These are phyloP conservation scores for Cheumatopsyche charites DNA, from an alignment of 1,140 invertebrate species.

Conservation along the genomic window DNA sequence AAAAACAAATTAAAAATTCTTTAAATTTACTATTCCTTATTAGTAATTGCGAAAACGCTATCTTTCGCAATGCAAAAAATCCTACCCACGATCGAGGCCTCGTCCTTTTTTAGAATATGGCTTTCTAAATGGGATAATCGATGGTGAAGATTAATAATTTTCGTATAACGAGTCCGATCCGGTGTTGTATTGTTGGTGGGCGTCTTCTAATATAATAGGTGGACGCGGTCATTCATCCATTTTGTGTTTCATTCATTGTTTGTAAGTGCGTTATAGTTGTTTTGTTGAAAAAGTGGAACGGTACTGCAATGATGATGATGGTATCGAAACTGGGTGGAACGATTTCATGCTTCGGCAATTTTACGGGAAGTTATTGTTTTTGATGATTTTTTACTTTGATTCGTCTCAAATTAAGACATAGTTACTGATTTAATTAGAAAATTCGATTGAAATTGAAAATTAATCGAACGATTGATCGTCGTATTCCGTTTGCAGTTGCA, in stretches of 20 bases:
- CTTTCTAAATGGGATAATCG: neutral
- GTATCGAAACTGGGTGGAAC: no score
- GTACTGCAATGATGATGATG: neutral
- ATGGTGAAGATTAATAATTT: no score
- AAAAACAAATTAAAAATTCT: no score
- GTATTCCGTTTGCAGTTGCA: no score
- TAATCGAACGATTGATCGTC: no score
- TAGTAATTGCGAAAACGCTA: no score
- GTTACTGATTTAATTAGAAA: neutral
- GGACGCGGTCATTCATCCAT: slow-evolving; percentile 34
- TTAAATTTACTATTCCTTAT: no score
- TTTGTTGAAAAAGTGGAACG: slow-evolving; percentile 11
- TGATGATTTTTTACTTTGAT: neutral
- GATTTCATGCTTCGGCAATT: neutral
- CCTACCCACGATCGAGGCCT: neutral
- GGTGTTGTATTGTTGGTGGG: no score
- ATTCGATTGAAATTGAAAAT: no score
- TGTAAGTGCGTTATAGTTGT: neutral
- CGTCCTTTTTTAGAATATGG: neutral
- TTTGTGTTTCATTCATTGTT: slow-evolving; percentile 25
- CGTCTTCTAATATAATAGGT: neutral
- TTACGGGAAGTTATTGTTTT: neutral
- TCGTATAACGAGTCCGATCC: no score
- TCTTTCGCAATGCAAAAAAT: neutral
- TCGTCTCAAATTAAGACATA: neutral